A percentile compares a stretch with the other conserved stretches of the same genome.
Conservation (phyloP, 2,113 vertebrate genomes). For the Coptodon rendalli region DNA sequence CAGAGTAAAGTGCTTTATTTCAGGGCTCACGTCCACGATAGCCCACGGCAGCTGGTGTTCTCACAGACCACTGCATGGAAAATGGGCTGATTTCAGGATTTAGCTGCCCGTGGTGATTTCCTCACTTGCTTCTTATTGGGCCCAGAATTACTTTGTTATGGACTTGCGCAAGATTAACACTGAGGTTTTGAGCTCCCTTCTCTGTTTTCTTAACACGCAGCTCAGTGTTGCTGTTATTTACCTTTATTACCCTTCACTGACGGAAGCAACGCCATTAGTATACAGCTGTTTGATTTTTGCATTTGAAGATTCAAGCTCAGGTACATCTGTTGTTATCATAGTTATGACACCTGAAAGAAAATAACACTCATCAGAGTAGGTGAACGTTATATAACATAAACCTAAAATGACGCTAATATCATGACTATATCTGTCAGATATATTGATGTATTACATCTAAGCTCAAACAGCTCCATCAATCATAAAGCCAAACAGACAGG, state of each 20-base stretch:
- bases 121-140: conserved; percentile 38
- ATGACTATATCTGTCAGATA: neutral
- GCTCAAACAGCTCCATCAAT: neutral
- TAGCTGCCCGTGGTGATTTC: conserved; percentile 67
- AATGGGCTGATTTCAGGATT: conserved; percentile 68
- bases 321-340: conserved; percentile 8
- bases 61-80: conserved; percentile 75
- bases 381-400: neutral
- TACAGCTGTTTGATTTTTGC: conserved; percentile 23
- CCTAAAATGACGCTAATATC: neutral
- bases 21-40: conserved; percentile 51
- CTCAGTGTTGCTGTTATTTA: neutral
- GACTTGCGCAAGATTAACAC: conserved; percentile 42
- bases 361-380: neutral
- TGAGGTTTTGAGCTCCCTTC: neutral
- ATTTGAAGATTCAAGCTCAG: neutral
- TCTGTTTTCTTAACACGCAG: conserved; percentile 12
- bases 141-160: conserved; percentile 49
- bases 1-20: conserved; percentile 51
- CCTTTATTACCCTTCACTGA: neutral
- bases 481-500: neutral
- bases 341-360: neutral
- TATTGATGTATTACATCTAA: neutral
- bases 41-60: conserved; percentile 70
- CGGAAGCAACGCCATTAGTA: conserved; percentile 13